These are phyloP conservation scores for Coenobita brevimanus DNA, from an alignment of 1,140 invertebrate species.

Conservation along the genomic window DNA sequence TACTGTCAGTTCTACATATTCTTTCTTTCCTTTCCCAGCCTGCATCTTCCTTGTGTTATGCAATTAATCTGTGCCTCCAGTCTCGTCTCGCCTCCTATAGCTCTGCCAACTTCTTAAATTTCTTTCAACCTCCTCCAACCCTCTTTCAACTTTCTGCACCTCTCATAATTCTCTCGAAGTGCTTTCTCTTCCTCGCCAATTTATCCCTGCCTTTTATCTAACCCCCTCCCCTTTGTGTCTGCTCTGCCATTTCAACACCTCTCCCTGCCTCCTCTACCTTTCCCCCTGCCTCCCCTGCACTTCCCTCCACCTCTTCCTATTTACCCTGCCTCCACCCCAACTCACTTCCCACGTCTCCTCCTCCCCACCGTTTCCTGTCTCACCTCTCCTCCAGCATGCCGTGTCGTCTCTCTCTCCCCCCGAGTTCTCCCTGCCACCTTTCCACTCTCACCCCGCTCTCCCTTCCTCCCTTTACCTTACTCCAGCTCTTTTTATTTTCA, in stretches of 20 bases:
- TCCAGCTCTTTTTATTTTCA: not conserved
- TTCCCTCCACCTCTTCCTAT: not conserved
- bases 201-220: not conserved
- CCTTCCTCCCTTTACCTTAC: not conserved
- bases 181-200: too few relatives aligned
- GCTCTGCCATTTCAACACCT: too few relatives aligned
- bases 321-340: not conserved
- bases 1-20: not conserved
- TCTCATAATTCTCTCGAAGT: not conserved
- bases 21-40: not conserved
- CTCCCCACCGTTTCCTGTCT: not conserved
- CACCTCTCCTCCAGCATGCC: not conserved
- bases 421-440: not conserved
- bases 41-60: too few relatives aligned
- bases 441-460: not conserved
- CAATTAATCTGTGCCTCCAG: too few relatives aligned
- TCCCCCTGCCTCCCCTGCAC: not conserved
- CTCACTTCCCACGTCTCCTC: not conserved
- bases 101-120: not conserved
- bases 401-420: not conserved
- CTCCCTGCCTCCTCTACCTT: constrained; percentile 3
- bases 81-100: not conserved
- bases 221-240: not conserved
- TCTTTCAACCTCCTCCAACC: not conserved
- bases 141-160: not conserved